A percentile compares a stretch with the other conserved stretches of the same genome.
Conservation (phyloP, 2,113 vertebrate species). For the Aegypius monachus region DNA sequence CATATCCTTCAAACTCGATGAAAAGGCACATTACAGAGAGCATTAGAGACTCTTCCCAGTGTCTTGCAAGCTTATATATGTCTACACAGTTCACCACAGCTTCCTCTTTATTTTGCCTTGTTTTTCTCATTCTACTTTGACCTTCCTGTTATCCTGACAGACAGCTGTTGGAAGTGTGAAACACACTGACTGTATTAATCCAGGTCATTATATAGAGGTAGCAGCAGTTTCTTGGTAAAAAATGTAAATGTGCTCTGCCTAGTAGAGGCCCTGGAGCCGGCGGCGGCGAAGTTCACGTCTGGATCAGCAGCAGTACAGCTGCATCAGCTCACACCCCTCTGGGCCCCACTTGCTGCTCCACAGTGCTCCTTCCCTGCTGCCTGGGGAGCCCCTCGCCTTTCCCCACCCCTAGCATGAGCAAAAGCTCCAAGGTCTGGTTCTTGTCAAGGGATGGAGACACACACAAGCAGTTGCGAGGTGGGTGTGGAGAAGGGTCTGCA, state of each 20-base stretch:
- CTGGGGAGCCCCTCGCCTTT: background rate
- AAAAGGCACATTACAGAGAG: background rate
- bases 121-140: background rate
- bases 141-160: background rate
- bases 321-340: constrained; percentile 50
- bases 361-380: background rate
- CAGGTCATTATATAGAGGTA: background rate
- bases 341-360: constrained; percentile 30
- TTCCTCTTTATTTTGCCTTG: background rate
- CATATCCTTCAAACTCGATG: background rate
- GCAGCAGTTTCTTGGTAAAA: background rate
- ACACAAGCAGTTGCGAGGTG: background rate
- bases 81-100: background rate
- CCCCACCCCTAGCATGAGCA: background rate
- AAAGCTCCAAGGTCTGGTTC: constrained; percentile 34
- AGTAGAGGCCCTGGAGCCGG: background rate
- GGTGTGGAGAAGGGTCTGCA: background rate
- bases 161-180: background rate
- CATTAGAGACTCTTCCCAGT: background rate
- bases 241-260: background rate
- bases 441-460: background rate
- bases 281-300: background rate
- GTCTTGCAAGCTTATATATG: background rate
- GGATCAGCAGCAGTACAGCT: constrained; percentile 34
- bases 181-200: background rate